A percentile compares a stretch with the other conserved stretches of the same genome.
Evolutionary conservation across 2,797 vertebrate species (phyloP).

Genomic region (Gallinago solitaria): DNA sequence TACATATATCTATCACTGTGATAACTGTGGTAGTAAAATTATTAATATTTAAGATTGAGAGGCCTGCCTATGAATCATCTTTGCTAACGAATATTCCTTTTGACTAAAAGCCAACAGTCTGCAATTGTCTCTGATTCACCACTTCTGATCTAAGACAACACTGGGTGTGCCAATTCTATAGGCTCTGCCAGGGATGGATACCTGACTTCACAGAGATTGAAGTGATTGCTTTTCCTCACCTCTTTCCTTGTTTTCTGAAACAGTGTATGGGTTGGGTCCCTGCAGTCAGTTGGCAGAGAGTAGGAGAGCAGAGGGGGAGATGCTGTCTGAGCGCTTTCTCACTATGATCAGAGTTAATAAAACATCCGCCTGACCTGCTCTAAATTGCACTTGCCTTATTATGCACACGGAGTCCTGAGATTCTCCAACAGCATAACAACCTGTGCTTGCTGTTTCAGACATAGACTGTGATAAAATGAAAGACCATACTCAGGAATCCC

Average conservation of each 20-base stretch:
- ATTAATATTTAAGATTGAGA: not conserved
- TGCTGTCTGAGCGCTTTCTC: not conserved
- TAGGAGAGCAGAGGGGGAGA: not conserved
- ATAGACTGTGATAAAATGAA: not conserved
- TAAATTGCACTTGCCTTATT: not conserved
- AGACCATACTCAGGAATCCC: not conserved
- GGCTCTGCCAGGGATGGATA: not conserved
- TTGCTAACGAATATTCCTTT: not conserved
- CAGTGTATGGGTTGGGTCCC: not conserved
- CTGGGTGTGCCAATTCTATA: fast-evolving
- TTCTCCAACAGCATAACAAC: not conserved
- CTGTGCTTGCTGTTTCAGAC: not conserved
- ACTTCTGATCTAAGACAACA: not conserved
- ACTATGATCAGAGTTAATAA: not conserved
- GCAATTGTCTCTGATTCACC: not conserved
- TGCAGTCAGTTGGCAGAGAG: not conserved
- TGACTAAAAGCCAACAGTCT: not conserved
- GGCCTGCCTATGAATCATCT: not conserved
- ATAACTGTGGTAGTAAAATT: not conserved
- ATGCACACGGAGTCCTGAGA: not conserved
- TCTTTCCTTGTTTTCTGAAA: not conserved
- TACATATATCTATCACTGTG: not conserved
- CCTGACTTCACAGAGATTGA: not conserved
- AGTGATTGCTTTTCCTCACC: not conserved
- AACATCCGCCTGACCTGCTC: not conserved